Evolutionary conservation across 2,888 invertebrate genomes (phyloP).

Genomic region (Acrobasis consociella): DNA sequence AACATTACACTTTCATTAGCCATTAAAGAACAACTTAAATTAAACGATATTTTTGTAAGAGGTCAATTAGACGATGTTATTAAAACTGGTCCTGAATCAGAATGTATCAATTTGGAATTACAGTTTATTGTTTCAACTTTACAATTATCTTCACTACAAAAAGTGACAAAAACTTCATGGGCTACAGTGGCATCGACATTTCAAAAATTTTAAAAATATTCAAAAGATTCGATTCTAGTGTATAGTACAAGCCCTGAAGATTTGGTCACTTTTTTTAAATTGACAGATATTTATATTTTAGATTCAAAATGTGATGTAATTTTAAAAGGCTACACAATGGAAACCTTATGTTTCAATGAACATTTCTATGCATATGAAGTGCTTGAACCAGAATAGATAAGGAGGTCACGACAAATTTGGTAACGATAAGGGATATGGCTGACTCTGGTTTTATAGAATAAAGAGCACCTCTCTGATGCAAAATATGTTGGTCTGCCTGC

Average conservation of each 20-base stretch:
- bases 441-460: too few species aligned
- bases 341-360: background rate
- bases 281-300: background rate
- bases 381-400: too few species aligned
- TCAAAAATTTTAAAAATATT: too few species aligned
- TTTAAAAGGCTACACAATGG: background rate
- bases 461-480: too few species aligned
- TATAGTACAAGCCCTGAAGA: background rate
- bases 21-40: constrained; percentile 1
- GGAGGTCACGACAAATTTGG: too few species aligned
- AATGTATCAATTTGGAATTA: background rate
- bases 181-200: background rate
- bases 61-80: background rate
- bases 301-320: background rate
- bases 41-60: background rate
- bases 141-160: background rate
- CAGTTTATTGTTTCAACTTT: background rate
- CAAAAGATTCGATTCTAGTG: background rate
- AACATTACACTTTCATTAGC: background rate
- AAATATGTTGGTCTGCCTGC: too few species aligned
- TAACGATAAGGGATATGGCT: too few species aligned
- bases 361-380: background rate
- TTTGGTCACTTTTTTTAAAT: background rate
- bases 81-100: background rate
- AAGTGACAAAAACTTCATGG: background rate